Base-by-base conservation (phyloP, 2,888 invertebrate species). In the Furcula furcula region DNA sequence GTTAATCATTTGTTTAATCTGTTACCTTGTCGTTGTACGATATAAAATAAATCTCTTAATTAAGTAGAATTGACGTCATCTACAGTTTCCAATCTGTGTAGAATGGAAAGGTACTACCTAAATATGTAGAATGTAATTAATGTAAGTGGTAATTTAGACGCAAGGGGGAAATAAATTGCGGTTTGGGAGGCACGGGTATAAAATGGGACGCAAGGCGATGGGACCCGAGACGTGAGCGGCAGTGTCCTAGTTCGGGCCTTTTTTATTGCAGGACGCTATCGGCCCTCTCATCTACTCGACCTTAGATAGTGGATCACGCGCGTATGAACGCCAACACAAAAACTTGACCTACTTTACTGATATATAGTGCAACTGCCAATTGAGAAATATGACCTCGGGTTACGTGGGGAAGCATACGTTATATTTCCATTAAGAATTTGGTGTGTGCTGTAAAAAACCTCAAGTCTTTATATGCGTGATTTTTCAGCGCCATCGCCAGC, bases 251-350 rank as follows among this genome's bases (percentile, higher is more conserved):
- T 76, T 81, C 69, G 70, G 68, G 64, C 56, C 63, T 76, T 84
- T 84, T 87, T 87, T 87, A 85, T 79, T 77, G 74, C 71, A 76
- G 80, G 77, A 76, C 76, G 70, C 69, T 85, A 86, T 86, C 84
- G 74, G 77, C 57, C 68, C 74, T 68, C 74, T 73, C 77, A 80
- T 82, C 80, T 76, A 75, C 70, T 73, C 56, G 66, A 78, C 77
- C 72, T 80, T 72, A 77, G 79, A 81, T 79, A 76, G 76, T 72
- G 78, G 72, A 79, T 81, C 80, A 80, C 76, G 78, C 77, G 72
- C 76, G 72, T 71, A 73, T 73, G 72, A 69, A 66, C 58, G 55
- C 46, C 60, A 56, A 66, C 61, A 73, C 70, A 76, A 76, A 77
- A 77, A 76, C 73, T 73, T 77, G 78, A 76, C 78, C 80, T 64